Evolutionary conservation across 2,113 vertebrate species (phyloP).

Genomic region (Gulo gulo): DNA sequence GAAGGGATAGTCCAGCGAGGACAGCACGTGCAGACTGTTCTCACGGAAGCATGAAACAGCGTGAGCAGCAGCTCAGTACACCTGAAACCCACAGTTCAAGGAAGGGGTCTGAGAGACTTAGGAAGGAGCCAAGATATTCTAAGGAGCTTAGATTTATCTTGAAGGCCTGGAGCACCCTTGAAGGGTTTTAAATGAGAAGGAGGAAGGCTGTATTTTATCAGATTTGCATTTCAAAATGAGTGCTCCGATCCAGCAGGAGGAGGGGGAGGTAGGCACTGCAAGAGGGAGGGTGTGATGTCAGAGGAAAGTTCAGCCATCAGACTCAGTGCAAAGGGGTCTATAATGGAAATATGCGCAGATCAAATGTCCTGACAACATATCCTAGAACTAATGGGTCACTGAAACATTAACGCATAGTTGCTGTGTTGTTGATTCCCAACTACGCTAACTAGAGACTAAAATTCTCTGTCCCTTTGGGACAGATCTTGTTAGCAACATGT

Average conservation of each 20-base stretch:
- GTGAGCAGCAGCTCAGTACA: background rate
- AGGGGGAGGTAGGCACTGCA: background rate
- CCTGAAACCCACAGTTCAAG: background rate
- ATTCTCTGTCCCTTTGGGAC: background rate
- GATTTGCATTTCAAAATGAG: conserved; percentile 12
- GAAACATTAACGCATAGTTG: background rate
- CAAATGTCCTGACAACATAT: background rate
- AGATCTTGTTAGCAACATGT: background rate
- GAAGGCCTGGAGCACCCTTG: background rate
- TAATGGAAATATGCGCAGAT: background rate
- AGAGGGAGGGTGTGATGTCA: background rate
- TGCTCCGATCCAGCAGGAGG: background rate
- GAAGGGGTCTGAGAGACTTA: background rate
- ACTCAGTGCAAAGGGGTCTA: background rate
- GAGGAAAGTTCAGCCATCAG: background rate
- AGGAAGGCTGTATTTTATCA: background rate
- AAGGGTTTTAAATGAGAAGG: background rate
- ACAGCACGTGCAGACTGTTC: fast-evolving
- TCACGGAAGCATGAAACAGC: background rate
- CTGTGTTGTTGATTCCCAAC: background rate
- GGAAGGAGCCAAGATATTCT: background rate
- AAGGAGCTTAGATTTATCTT: conserved; percentile 9
- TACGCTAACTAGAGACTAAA: background rate
- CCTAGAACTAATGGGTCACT: background rate
- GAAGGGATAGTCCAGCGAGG: background rate